Conservation (phyloP, 2,888 invertebrate genomes). For the Euphydryas editha region DNA sequence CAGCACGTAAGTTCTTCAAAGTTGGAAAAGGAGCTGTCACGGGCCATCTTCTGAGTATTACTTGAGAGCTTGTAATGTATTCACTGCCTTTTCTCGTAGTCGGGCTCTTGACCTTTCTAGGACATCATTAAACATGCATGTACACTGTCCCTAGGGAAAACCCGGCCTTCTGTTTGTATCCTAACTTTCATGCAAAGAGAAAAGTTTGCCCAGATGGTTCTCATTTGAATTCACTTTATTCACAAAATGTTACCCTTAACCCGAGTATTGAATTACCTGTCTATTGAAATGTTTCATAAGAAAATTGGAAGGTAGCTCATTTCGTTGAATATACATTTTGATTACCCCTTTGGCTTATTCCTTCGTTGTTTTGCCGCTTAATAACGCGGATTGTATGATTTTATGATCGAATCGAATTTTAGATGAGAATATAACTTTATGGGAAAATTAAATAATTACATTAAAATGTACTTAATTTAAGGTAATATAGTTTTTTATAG, state of each 20-base stretch:
- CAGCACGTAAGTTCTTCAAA: constrained; percentile 65
- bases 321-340: constrained; percentile 33
- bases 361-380: constrained; percentile 23
- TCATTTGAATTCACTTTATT: constrained; percentile 68
- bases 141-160: constrained; percentile 67
- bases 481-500: no score
- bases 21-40: constrained; percentile 72
- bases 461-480: no score
- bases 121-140: constrained; percentile 81
- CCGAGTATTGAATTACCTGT: constrained; percentile 36
- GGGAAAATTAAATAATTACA: neutral
- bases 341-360: constrained; percentile 27
- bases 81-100: constrained; percentile 53
- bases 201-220: constrained; percentile 71
- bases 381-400: neutral
- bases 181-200: constrained; percentile 77
- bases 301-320: constrained; percentile 33
- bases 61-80: constrained; percentile 75
- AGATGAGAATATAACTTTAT: neutral
- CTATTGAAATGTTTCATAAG: constrained; percentile 38
- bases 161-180: constrained; percentile 72
- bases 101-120: constrained; percentile 77
- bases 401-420: neutral
- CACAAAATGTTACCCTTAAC: constrained; percentile 42
- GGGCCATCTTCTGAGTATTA: constrained; percentile 56